These are phyloP conservation scores for Pachydiplax longipennis DNA, from an alignment of 2,888 invertebrate genomes.

Conservation along the genomic window DNA sequence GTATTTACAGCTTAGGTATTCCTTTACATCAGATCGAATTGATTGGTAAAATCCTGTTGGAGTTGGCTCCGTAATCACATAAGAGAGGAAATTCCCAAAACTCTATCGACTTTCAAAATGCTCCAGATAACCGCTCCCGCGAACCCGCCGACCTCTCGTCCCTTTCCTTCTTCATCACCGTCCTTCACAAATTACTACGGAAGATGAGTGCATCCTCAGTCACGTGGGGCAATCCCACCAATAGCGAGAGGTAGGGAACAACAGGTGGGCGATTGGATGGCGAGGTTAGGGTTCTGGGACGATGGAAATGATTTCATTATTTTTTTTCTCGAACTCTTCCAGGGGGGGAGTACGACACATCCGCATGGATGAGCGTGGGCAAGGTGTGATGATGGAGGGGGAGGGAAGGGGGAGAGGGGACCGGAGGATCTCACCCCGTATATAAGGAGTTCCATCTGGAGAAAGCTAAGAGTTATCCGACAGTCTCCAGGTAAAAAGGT, in stretches of 20 bases:
- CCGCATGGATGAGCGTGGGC: conserved; percentile 24
- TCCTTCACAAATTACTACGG: not conserved
- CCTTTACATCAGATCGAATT: not conserved
- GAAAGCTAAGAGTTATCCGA: conserved; percentile 29
- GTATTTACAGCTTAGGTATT: too few relatives aligned
- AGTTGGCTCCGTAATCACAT: not conserved
- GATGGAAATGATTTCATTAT: not conserved
- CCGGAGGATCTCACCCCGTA: not conserved
- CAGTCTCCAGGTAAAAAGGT: conserved; percentile 9
- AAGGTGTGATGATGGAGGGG: not conserved
- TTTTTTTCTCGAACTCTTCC: not conserved
- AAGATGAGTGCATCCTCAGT: not conserved
- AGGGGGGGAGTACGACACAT: conserved; percentile 9
- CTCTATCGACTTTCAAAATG: not conserved
- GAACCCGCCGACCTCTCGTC: not conserved
- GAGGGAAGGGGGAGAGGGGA: not conserved
- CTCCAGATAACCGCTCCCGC: not conserved
- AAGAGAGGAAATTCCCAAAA: not conserved
- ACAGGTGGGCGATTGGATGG: not conserved
- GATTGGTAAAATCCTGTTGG: not conserved
- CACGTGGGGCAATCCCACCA: not conserved
- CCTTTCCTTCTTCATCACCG: not conserved
- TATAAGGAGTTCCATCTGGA: conserved; percentile 12
- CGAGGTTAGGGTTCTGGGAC: not conserved
- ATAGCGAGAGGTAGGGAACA: not conserved